phyloP scores from a whole-genome alignment of 2,888 invertebrate genomes.

The Melitaea athalia region DNA sequence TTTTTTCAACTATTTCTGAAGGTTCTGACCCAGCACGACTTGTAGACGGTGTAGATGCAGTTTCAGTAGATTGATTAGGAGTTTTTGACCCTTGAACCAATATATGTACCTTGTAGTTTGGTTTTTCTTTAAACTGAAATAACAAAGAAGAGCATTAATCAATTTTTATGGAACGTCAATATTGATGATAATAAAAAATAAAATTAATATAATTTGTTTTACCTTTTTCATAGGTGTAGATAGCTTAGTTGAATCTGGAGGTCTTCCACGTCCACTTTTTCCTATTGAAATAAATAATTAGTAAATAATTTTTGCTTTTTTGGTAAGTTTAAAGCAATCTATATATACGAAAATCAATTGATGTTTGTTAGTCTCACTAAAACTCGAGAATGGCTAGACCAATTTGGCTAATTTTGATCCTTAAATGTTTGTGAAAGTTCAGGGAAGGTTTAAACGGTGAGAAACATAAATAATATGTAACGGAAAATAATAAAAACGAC shows the following conservation, averaged over 20 bases:
- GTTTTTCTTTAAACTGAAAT: conserved; percentile 71
- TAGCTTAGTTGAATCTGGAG: conserved; percentile 50
- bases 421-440: too few relatives aligned
- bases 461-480: too few relatives aligned
- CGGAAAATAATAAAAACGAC: too few relatives aligned
- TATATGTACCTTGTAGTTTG: conserved; percentile 85
- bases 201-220: conserved; percentile 26
- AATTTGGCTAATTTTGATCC: too few relatives aligned
- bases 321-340: too few relatives aligned
- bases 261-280: conserved; percentile 48
- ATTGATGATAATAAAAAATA: not conserved
- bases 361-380: too few relatives aligned
- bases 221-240: conserved; percentile 62
- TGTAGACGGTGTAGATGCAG: conserved; percentile 53
- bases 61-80: conserved; percentile 48
- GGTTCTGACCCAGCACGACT: conserved; percentile 52
- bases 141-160: conserved; percentile 29
- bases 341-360: too few relatives aligned
- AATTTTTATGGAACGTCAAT: not conserved
- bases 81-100: conserved; percentile 81
- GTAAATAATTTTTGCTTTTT: too few relatives aligned
- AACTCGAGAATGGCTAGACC: too few relatives aligned
- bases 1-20: conserved; percentile 42
- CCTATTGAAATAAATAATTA: conserved; percentile 47
- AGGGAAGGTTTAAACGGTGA: too few relatives aligned